phyloP scores from a whole-genome alignment of 2,888 invertebrate genomes.

The Philaethria dido region DNA sequence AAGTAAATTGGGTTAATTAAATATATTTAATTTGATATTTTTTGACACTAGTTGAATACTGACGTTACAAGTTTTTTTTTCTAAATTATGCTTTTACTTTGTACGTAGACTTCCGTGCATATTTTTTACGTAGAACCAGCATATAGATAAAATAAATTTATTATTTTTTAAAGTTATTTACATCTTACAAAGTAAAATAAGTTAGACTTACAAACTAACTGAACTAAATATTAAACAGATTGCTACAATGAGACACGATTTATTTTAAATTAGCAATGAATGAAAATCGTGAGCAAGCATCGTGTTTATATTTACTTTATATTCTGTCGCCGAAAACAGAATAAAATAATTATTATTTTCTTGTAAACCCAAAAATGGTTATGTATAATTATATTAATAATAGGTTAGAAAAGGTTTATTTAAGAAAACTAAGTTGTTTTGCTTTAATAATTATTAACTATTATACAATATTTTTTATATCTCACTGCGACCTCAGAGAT shows the following conservation, averaged over 20 bases:
- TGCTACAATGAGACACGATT: slow-evolving; percentile 4
- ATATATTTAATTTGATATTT: slow-evolving; percentile 20
- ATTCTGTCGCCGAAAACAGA: slow-evolving; percentile 19
- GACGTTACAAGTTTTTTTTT: slow-evolving; percentile 16
- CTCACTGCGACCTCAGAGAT: neutral
- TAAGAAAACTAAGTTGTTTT: neutral
- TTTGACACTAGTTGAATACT: slow-evolving; percentile 2
- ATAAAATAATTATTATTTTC: too few species aligned
- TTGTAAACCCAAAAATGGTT: neutral
- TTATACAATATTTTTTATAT: slow-evolving; percentile 1
- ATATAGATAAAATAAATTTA: neutral
- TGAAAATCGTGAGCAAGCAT: slow-evolving; percentile 27
- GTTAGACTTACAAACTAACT: neutral
- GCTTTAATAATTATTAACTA: neutral
- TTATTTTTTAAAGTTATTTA: neutral
- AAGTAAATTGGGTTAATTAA: slow-evolving; percentile 29
- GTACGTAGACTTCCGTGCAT: neutral
- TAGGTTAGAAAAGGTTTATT: too few species aligned
- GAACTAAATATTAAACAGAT: slow-evolving; percentile 1
- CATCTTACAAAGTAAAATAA: neutral
- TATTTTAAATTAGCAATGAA: slow-evolving; percentile 17
- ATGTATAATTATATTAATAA: too few species aligned
- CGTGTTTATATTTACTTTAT: slow-evolving; percentile 29
- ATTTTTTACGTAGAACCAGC: neutral
- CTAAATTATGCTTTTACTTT: slow-evolving; percentile 6